A percentile compares a stretch with the other conserved stretches of the same genome.
phyloP scores from a whole-genome alignment of 2,113 vertebrate species.

The Bujurquina vittata region DNA sequence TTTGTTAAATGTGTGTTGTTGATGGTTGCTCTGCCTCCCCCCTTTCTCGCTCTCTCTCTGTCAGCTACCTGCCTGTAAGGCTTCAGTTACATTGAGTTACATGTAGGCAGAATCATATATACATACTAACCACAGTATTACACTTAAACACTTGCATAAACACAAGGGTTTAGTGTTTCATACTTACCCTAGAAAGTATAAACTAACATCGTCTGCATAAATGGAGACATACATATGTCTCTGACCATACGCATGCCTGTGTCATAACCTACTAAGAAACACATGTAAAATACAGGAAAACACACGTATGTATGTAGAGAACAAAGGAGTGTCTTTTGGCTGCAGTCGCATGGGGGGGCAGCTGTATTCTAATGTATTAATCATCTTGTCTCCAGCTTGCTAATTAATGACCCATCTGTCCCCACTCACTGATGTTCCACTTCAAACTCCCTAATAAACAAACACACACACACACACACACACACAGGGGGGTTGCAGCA shows the following conservation, averaged over 20 bases:
- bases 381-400: constrained; percentile 70
- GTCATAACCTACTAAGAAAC: neutral
- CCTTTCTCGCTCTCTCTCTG: neutral
- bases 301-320: constrained; percentile 31
- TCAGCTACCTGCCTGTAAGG: constrained; percentile 16
- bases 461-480: constrained; percentile 26
- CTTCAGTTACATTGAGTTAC: constrained; percentile 9
- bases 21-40: constrained; percentile 23
- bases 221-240: neutral
- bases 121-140: neutral
- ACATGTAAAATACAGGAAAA: neutral
- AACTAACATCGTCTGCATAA: neutral
- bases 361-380: constrained; percentile 76
- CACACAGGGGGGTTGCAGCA: constrained; percentile 19
- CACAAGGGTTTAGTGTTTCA: neutral
- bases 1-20: constrained; percentile 48
- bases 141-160: neutral
- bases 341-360: constrained; percentile 49
- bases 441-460: constrained; percentile 59
- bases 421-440: constrained; percentile 66
- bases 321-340: constrained; percentile 52
- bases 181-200: neutral
- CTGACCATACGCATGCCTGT: neutral
- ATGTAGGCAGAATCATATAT: neutral
- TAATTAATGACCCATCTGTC: constrained; percentile 81